Evolutionary conservation across 1,140 invertebrate genomes (phyloP).

Genomic region (Solen grandis): DNA sequence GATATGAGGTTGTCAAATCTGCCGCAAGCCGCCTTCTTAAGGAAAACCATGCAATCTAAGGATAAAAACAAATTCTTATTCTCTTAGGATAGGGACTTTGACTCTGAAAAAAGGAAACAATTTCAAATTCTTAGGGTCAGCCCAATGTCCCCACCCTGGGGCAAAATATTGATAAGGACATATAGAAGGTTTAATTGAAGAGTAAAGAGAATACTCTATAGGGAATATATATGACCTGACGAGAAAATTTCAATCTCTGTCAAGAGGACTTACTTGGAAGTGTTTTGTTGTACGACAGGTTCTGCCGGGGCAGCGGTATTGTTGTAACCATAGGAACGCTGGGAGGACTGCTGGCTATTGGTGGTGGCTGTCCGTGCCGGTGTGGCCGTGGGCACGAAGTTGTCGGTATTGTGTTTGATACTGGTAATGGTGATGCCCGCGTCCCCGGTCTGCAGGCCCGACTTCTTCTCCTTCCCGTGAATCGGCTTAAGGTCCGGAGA

Average conservation of each 20-base stretch:
- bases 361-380: neutral
- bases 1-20: too few relatives aligned
- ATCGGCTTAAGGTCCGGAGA: slow-evolving; percentile 79
- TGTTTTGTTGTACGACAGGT: neutral
- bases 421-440: slow-evolving; percentile 92
- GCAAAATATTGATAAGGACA: too few relatives aligned
- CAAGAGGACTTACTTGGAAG: slow-evolving; percentile 28
- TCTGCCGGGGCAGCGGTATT: slow-evolving; percentile 7
- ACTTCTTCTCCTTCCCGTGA: slow-evolving; percentile 93
- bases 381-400: slow-evolving; percentile 71
- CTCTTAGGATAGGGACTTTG: too few relatives aligned
- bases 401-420: slow-evolving; percentile 96
- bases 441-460: slow-evolving; percentile 86
- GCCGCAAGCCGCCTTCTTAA: too few relatives aligned
- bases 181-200: too few relatives aligned
- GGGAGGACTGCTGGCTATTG: slow-evolving; percentile 14
- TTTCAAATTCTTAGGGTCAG: too few relatives aligned
- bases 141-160: too few relatives aligned
- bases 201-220: too few relatives aligned
- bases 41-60: too few relatives aligned
- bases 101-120: too few relatives aligned
- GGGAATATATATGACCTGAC: neutral
- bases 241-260: slow-evolving; percentile 5
- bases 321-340: slow-evolving; percentile 39
- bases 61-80: too few relatives aligned